Conservation (phyloP, 2,113 vertebrate genomes). For the Turdus rufiventris region DNA sequence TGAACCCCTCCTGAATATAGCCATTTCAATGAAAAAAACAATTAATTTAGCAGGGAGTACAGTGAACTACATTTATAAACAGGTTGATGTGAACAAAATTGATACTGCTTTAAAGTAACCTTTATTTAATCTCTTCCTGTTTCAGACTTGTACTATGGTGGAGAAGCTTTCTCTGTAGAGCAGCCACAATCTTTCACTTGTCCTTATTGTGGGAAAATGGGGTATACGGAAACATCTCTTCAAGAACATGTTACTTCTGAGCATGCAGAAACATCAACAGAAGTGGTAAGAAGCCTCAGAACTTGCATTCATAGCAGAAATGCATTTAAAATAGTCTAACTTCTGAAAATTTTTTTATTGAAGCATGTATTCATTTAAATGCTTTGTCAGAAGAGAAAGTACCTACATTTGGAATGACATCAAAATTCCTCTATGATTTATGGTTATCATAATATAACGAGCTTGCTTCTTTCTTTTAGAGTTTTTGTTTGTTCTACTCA, state of each 20-base stretch:
- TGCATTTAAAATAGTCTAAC: not conserved
- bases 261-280: constrained; percentile 95
- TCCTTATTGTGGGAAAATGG: constrained; percentile 99
- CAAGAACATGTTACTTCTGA: constrained; percentile 98
- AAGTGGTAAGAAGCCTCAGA: constrained; percentile 86
- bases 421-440: not conserved
- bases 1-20: not conserved
- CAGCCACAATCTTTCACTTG: constrained; percentile 98
- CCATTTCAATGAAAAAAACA: not conserved
- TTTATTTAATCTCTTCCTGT: not conserved
- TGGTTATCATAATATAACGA: not conserved
- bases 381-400: not conserved
- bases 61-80: not conserved
- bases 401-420: not conserved
- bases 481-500: not conserved
- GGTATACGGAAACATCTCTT: constrained; percentile 76
- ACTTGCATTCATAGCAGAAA: not conserved
- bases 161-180: constrained; percentile 98
- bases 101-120: not conserved
- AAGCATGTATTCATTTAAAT: not conserved
- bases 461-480: not conserved
- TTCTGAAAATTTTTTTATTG: not conserved
- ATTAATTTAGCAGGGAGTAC: not conserved
- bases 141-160: constrained; percentile 98
- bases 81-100: not conserved